phyloP scores from a whole-genome alignment of 2,888 invertebrate species.

The Drosophila stalkeri region DNA sequence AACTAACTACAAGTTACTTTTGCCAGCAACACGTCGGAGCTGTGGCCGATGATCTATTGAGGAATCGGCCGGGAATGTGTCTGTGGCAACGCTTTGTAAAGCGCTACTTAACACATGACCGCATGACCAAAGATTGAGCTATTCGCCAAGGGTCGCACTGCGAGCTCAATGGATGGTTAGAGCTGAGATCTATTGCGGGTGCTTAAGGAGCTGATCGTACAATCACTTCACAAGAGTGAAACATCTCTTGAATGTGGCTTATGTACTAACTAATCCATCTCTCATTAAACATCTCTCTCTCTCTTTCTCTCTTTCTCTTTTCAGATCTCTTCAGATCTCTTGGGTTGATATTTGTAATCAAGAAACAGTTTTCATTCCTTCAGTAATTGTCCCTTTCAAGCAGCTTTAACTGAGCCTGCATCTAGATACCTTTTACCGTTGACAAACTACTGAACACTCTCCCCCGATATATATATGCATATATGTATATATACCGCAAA shows the following conservation, averaged over 20 bases:
- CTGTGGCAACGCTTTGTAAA: constrained; percentile 31
- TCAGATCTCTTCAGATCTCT: not conserved
- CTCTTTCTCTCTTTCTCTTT: no score
- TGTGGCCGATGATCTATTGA: constrained; percentile 23
- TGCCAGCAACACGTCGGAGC: constrained; percentile 39
- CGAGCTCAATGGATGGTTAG: not conserved
- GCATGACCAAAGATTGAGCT: constrained; percentile 15
- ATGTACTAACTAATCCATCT: not conserved
- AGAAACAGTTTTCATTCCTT: not conserved
- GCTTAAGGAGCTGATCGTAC: not conserved
- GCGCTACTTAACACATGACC: constrained; percentile 39
- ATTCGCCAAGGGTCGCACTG: not conserved
- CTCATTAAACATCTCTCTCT: not conserved
- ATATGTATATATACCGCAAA: constrained; percentile 48
- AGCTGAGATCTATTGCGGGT: not conserved
- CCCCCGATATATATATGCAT: not conserved
- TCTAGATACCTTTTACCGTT: constrained; percentile 49
- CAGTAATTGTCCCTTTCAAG: not conserved
- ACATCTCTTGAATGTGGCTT: not conserved
- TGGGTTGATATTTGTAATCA: not conserved
- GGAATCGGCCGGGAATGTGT: constrained; percentile 12
- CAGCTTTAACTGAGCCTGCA: constrained; percentile 7
- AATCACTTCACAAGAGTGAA: not conserved
- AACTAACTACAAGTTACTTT: constrained; percentile 47
- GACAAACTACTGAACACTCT: constrained; percentile 61